Percentiles rank a stretch among this genome's conserved stretches.
Conservation (phyloP, 37 sponge, comb jelly and placozoan genomes). For the Hormiphora californensis region DNA sequence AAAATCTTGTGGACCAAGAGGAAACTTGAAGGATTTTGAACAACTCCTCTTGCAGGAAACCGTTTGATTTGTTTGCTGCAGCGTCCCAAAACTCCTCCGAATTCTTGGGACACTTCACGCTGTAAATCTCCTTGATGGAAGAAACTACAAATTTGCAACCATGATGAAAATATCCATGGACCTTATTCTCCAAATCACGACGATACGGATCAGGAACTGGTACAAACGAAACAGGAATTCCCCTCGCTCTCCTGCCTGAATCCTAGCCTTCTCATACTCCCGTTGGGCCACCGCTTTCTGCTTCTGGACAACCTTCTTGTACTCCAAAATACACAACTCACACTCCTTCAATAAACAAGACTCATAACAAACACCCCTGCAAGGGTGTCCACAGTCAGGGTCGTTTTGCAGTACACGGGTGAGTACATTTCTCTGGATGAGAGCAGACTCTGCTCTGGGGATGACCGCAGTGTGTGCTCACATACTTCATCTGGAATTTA, state of each 20-base stretch:
- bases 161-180: background rate
- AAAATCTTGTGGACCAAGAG: too few relatives aligned
- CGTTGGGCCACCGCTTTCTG: background rate
- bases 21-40: conserved; percentile 26
- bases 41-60: background rate
- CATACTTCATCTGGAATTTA: background rate
- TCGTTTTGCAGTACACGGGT: conserved; percentile 59
- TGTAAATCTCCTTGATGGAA: background rate
- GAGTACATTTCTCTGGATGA: conserved; percentile 31
- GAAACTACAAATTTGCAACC: background rate
- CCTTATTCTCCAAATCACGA: background rate
- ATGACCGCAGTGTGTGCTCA: background rate
- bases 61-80: background rate
- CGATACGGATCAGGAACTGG: background rate
- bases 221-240: background rate
- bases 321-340: conserved; percentile 23
- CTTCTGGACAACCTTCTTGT: conserved; percentile 65
- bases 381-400: conserved; percentile 72
- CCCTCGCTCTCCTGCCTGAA: background rate
- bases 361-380: conserved; percentile 61
- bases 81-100: background rate
- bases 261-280: background rate
- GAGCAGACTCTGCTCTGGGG: conserved; percentile 13
- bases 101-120: background rate
- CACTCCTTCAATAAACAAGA: conserved; percentile 24